A percentile compares a stretch with the other conserved stretches of the same genome.
Conservation (phyloP, 1,140 invertebrate species). For the Bombyx mori region DNA sequence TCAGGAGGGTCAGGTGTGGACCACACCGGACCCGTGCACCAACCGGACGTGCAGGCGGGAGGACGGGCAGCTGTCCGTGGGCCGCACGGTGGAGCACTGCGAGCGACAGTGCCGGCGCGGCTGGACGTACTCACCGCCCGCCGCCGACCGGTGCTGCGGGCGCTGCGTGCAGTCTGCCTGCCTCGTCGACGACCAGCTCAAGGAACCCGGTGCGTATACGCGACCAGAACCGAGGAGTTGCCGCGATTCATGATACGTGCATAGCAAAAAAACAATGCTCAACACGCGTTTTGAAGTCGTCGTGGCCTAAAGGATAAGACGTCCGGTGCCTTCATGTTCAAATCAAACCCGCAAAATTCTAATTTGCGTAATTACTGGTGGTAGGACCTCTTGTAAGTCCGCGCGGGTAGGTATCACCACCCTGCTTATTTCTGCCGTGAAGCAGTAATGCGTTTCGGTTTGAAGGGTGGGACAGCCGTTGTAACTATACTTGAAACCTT, state of each 20-base stretch:
- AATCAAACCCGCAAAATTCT: too few relatives aligned
- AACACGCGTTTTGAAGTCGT: neutral
- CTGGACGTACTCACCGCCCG: slow-evolving; percentile 70
- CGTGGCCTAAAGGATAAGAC: neutral
- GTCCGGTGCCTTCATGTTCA: too few relatives aligned
- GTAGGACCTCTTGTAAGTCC: too few relatives aligned
- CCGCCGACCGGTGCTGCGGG: slow-evolving; percentile 76
- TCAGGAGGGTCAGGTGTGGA: slow-evolving; percentile 74
- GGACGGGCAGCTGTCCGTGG: slow-evolving; percentile 63
- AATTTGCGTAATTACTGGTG: too few relatives aligned
- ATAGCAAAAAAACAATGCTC: too few relatives aligned
- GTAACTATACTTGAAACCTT: too few relatives aligned
- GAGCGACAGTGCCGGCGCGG: slow-evolving; percentile 71
- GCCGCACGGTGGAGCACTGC: slow-evolving; percentile 70
- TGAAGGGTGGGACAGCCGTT: too few relatives aligned
- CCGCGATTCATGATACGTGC: too few relatives aligned
- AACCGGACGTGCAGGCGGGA: slow-evolving; percentile 73
- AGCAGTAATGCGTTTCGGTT: too few relatives aligned
- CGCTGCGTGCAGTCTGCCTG: slow-evolving; percentile 72
- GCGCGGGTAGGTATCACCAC: too few relatives aligned
- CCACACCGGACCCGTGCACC: slow-evolving; percentile 74
- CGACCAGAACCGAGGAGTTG: too few relatives aligned
- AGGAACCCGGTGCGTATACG: neutral
- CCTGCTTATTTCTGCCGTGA: too few relatives aligned
- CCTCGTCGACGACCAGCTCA: neutral